These are phyloP conservation scores for Littorina saxatilis DNA, from an alignment of 1,140 invertebrate genomes.

Conservation along the genomic window DNA sequence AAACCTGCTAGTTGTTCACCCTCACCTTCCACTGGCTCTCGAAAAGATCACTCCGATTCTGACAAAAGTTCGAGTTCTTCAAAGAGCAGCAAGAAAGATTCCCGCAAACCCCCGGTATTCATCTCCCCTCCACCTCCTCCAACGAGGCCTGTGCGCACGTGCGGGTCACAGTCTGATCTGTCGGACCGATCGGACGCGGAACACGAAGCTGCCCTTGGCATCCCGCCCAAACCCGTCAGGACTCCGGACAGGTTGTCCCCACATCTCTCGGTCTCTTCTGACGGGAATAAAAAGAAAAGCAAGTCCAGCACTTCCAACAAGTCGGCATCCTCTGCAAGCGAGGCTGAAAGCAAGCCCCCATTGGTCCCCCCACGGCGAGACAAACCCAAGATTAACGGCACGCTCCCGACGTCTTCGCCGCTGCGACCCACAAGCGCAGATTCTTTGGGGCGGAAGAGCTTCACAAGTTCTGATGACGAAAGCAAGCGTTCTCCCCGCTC, in stretches of 20 bases:
- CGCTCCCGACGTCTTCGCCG: not conserved
- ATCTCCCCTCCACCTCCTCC: constrained; percentile 21
- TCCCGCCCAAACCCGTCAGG: not conserved
- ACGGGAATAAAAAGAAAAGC: constrained; percentile 1
- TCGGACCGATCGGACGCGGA: constrained; percentile 18
- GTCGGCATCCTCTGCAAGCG: constrained; percentile 10
- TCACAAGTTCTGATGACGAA: constrained; percentile 10
- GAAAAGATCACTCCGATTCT: constrained; percentile 2
- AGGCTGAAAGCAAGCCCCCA: not conserved
- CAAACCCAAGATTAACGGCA: constrained; percentile 10
- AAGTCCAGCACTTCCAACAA: not conserved
- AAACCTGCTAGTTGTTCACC: not conserved
- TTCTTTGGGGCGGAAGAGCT: not conserved
- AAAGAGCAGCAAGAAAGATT: not conserved
- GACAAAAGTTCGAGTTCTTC: constrained; percentile 6
- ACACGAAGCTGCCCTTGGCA: not conserved
- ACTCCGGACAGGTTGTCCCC: constrained; percentile 25
- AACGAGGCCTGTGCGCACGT: constrained; percentile 12
- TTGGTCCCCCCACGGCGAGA: constrained; percentile 28
- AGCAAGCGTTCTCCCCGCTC: not conserved
- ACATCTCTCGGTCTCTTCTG: not conserved
- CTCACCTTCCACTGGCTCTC: not conserved
- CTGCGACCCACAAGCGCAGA: not conserved
- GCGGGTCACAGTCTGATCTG: constrained; percentile 27
- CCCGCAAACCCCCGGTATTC: constrained; percentile 30